Base-by-base conservation (phyloP, 1,140 invertebrate species). In the Drosophila gunungcola region DNA sequence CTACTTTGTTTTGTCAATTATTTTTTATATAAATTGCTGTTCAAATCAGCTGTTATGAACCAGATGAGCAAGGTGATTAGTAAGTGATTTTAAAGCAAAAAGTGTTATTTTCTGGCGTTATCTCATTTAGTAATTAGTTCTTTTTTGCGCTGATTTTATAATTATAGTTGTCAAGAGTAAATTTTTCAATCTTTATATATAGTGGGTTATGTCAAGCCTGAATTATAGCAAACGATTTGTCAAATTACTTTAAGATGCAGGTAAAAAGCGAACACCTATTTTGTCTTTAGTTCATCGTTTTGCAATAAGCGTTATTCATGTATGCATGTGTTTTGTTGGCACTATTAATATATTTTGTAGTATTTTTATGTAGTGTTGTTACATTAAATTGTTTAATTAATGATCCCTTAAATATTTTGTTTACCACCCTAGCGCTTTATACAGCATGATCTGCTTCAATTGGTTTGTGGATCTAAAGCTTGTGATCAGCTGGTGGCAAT, bases 391-490 rank as follows among this genome's bases (percentile, higher is more conserved):
- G 6, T 39, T n/a, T 39, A 39, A 12, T n/a, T 39, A n/a, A 11
- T 0, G 5, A 32, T 32, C 5, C 7, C 1, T 4, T 2, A 0
- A 12, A 27, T 4, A 9, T 29, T 32, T n/a, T 29, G 0, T 16
- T 6, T 7, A 0, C 12, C 36, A 61, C 25, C 58, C 13, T 29
- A 34, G 0, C 10, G 9, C 3, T 32, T 7, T 21, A 1, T 21
- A 34, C 32, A 12, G 11, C 1, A 11, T 36, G 32, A 52, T 36
- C 32, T 45, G 36, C 13, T 13, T 45, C 29, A 39, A 25, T 4
- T 10, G 7, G n/a, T 11, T 41, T 49, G 58, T 60, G 60, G 55
- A 80, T 7, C 42, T 16, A 12, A 70, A 72, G 78, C 58, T 76
- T 21, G 6, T 12, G 4, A 61, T 55, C 73, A 77, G 73, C 73